phyloP scores from a whole-genome alignment of 2,797 vertebrate species.

The Gymnoscopelus microlampas region DNA sequence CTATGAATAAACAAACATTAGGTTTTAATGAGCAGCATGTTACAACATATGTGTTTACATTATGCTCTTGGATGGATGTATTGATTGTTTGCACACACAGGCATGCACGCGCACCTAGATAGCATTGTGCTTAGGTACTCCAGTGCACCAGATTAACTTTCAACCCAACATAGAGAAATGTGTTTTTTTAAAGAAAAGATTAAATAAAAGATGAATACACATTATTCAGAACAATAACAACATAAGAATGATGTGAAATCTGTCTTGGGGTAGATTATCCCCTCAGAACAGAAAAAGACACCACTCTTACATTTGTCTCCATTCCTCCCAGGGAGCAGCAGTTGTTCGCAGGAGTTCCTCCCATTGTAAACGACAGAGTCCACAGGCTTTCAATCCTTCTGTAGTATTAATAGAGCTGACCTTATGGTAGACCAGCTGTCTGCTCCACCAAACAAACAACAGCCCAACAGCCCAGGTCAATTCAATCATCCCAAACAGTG shows the following conservation, averaged over 20 bases:
- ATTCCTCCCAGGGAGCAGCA: conserved; percentile 40
- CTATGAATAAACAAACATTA: conserved; percentile 72
- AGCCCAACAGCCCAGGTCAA: conserved; percentile 23
- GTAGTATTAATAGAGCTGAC: conserved; percentile 78
- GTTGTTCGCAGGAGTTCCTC: conserved; percentile 39
- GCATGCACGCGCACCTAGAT: not conserved
- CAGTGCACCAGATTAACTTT: too few species aligned
- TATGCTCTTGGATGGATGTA: not conserved
- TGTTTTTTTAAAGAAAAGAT: too few species aligned
- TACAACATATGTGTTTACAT: not conserved
- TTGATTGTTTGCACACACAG: too few species aligned
- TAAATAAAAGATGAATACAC: not conserved
- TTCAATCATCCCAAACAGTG: not conserved
- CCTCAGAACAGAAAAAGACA: not conserved
- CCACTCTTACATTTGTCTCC: conserved; percentile 4
- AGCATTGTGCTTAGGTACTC: too few species aligned
- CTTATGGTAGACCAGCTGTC: conserved; percentile 64
- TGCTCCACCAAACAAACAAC: conserved; percentile 11
- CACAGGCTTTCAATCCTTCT: conserved; percentile 59
- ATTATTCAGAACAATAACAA: too few species aligned
- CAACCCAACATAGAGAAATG: too few species aligned
- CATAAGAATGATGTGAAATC: too few species aligned
- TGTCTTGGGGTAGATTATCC: too few species aligned
- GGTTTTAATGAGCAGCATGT: not conserved
- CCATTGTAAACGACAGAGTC: conserved; percentile 60